Evolutionary conservation across 1,140 invertebrate genomes (phyloP).

Genomic region (Aphidius gifuensis): DNA sequence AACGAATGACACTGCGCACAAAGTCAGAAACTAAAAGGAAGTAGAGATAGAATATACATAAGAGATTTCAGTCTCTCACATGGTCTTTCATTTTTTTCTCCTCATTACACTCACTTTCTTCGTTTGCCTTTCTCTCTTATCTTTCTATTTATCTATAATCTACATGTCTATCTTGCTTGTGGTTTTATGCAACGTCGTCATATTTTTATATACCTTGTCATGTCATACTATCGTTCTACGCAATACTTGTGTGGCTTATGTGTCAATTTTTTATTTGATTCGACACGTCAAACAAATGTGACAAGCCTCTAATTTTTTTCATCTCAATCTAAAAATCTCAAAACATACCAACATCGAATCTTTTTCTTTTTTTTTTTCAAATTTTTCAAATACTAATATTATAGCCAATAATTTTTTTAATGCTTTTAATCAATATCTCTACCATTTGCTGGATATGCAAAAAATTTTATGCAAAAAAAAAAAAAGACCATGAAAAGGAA

Average conservation of each 20-base stretch:
- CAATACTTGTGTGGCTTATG: not conserved
- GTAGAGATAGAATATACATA: not conserved
- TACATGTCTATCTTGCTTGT: conserved; percentile 9
- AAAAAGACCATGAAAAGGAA: too few species aligned
- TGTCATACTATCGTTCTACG: conserved; percentile 18
- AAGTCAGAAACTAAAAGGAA: too few species aligned
- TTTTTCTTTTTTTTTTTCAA: too few species aligned
- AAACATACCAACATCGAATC: too few species aligned
- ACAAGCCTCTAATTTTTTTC: not conserved
- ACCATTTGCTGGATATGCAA: too few species aligned
- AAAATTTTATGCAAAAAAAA: too few species aligned
- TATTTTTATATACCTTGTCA: not conserved
- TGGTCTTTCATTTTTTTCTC: not conserved
- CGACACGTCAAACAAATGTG: conserved; percentile 26
- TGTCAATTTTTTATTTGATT: conserved; percentile 35
- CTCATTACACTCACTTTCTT: not conserved
- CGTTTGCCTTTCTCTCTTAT: not conserved
- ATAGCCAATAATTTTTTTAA: too few species aligned
- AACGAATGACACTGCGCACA: conserved; percentile 16
- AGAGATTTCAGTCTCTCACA: not conserved
- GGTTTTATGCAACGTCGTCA: too few species aligned
- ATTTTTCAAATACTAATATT: too few species aligned
- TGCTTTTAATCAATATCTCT: too few species aligned
- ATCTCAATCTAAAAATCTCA: too few species aligned
- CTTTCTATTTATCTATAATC: not conserved